Percentiles rank a stretch among this genome's conserved stretches.
Evolutionary conservation across 2,797 vertebrate species (phyloP).

Genomic region (Poeciliopsis turneri): DNA sequence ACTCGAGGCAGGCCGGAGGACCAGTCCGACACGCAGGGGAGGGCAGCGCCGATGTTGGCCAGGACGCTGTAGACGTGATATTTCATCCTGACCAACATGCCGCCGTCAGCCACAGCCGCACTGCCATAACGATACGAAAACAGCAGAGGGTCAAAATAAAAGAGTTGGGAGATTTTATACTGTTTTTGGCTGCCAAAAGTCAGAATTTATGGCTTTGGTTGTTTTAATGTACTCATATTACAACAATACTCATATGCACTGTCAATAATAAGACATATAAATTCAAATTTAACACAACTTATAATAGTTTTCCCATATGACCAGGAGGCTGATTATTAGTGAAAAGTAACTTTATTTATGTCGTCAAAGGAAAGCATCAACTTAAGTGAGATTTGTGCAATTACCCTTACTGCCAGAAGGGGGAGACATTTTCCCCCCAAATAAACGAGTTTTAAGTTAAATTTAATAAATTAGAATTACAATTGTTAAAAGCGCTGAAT

Average conservation of each 20-base stretch:
- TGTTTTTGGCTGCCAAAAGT: not conserved
- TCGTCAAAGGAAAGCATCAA: not conserved
- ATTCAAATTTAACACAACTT: not conserved
- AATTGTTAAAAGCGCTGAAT: not conserved
- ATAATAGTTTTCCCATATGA: not conserved
- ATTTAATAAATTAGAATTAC: not conserved
- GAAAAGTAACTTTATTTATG: not conserved
- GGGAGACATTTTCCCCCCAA: not conserved
- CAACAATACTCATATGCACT: too few species aligned
- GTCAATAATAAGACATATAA: too few species aligned
- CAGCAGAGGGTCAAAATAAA: not conserved
- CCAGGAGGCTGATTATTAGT: not conserved
- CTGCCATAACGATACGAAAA: slow-evolving; percentile 62
- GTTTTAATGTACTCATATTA: too few species aligned
- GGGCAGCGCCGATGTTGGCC: slow-evolving; percentile 84
- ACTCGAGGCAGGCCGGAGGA: slow-evolving; percentile 91
- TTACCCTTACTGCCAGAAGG: not conserved
- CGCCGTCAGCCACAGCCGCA: slow-evolving; percentile 71
- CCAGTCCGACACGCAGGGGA: slow-evolving; percentile 87
- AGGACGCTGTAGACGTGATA: slow-evolving; percentile 88
- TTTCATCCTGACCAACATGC: slow-evolving; percentile 85
- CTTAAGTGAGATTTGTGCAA: not conserved
- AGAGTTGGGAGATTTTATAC: not conserved
- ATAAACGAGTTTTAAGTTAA: not conserved
- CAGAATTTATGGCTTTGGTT: not conserved